Conservation (phyloP, 92 coral and sea anemone species). For the Actinostola sp. region DNA sequence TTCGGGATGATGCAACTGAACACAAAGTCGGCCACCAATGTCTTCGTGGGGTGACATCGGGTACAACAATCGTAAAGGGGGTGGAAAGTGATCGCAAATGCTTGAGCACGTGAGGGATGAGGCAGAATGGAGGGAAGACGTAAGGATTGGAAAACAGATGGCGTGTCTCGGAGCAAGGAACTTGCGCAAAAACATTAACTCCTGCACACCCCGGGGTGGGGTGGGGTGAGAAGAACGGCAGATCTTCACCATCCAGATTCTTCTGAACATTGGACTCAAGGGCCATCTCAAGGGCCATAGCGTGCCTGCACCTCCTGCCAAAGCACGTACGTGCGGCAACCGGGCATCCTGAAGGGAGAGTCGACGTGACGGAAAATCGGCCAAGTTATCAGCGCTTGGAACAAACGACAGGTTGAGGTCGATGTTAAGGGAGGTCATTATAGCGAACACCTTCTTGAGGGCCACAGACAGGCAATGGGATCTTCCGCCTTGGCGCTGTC, state of each 20-base stretch:
- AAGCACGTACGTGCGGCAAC: conserved; percentile 24
- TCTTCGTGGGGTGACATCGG: conserved; percentile 48
- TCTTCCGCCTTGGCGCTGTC: conserved; percentile 24
- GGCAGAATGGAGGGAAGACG: conserved; percentile 34
- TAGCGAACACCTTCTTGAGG: conserved; percentile 28
- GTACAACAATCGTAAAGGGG: conserved; percentile 43
- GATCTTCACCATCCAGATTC: neutral
- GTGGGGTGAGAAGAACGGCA: conserved; percentile 44
- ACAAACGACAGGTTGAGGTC: conserved; percentile 27
- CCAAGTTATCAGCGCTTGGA: conserved; percentile 29
- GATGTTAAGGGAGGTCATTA: conserved; percentile 1
- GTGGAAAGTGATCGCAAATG: too few species aligned
- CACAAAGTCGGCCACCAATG: conserved; percentile 45
- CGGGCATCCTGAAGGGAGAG: conserved; percentile 43
- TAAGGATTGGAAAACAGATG: conserved; percentile 24
- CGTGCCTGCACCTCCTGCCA: conserved; percentile 6
- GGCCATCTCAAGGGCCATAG: conserved; percentile 39
- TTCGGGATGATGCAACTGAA: neutral
- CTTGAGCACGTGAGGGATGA: conserved; percentile 29
- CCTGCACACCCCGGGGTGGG: conserved; percentile 26
- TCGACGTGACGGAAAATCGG: conserved; percentile 42
- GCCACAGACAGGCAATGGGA: conserved; percentile 27
- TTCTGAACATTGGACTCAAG: conserved; percentile 31
- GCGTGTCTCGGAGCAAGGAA: conserved; percentile 1
- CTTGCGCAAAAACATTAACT: too few species aligned